These are phyloP conservation scores for Phyllostomus discolor DNA, from an alignment of 2,113 vertebrate species.

Conservation along the genomic window DNA sequence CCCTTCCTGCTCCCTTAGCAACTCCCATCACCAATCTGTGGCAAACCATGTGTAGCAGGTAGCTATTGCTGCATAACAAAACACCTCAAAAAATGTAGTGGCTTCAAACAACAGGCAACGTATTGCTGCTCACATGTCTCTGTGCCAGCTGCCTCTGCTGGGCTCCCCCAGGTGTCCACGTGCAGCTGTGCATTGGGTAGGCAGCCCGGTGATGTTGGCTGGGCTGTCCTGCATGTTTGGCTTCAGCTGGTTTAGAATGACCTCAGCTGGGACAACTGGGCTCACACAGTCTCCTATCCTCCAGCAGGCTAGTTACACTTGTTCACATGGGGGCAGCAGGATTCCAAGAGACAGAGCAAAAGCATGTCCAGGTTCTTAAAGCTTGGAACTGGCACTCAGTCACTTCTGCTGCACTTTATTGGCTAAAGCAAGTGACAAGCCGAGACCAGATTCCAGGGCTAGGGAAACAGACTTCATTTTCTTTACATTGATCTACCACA, in stretches of 20 bases:
- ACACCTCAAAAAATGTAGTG: neutral
- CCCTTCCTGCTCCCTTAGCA: neutral
- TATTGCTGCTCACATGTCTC: fast-evolving
- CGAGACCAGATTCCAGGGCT: neutral
- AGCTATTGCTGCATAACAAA: neutral
- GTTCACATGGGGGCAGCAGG: neutral
- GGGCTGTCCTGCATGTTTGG: neutral
- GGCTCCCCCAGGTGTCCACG: neutral
- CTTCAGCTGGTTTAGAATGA: neutral
- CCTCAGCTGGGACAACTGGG: neutral
- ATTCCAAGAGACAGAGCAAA: neutral
- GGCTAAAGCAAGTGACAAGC: neutral
- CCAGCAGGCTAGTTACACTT: neutral
- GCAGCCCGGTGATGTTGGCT: neutral
- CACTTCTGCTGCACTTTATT: neutral
- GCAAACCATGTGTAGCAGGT: neutral
- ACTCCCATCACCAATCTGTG: neutral
- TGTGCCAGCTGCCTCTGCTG: too few relatives aligned
- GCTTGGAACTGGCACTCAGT: neutral
- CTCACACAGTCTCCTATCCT: neutral
- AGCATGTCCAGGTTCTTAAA: neutral
- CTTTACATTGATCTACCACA: neutral
- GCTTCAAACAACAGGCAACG: neutral
- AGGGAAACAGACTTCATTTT: neutral
- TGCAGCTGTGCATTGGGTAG: neutral